Conservation (phyloP, 1,140 invertebrate species). For the Drosophila saltans region DNA sequence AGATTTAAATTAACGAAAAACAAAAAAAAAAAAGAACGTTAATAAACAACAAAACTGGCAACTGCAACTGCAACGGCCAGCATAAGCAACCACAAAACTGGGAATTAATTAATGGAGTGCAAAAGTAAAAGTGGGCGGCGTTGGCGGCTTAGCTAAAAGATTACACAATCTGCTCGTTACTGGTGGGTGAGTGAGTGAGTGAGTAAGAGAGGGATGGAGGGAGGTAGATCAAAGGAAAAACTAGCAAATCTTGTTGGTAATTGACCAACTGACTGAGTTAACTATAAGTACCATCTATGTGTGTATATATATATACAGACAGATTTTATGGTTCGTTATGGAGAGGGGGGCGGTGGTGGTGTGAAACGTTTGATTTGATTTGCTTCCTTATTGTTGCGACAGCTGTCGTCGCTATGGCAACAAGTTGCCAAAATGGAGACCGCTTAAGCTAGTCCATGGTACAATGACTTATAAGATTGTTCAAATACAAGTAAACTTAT, state of each 20-base stretch:
- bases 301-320: not conserved
- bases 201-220: not conserved
- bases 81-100: not conserved
- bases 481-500: not conserved
- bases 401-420: constrained; percentile 34
- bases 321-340: not conserved
- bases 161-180: constrained; percentile 31
- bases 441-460: not conserved
- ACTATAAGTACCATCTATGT: constrained; percentile 7
- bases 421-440: constrained; percentile 37
- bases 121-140: constrained; percentile 29
- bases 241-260: constrained; percentile 20
- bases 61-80: not conserved
- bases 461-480: not conserved
- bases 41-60: not conserved
- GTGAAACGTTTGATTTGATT: constrained; percentile 12
- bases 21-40: too few species aligned
- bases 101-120: constrained; percentile 21
- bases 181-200: not conserved
- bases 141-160: constrained; percentile 1
- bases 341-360: not conserved
- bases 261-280: constrained; percentile 60
- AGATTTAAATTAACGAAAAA: not conserved
- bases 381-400: constrained; percentile 65
- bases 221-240: not conserved